A percentile compares a stretch with the other conserved stretches of the same genome.
Evolutionary conservation across 2,113 vertebrate genomes (phyloP).

Genomic region (Cryptoleucopteryx plumbea): DNA sequence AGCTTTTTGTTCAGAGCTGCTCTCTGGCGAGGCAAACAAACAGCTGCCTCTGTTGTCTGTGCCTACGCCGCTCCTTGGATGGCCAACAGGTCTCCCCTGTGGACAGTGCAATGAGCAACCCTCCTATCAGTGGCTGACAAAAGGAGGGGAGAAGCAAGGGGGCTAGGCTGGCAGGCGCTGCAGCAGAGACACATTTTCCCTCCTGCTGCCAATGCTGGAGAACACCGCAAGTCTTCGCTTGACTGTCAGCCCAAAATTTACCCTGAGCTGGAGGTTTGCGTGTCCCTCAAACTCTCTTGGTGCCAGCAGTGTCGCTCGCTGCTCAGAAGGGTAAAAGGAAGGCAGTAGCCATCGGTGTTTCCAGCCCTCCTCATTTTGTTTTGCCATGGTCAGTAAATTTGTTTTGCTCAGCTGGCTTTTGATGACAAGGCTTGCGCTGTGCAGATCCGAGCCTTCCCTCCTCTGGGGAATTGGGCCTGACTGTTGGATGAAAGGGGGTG

Average conservation of each 20-base stretch:
- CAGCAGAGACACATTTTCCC: background rate
- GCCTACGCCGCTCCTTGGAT: background rate
- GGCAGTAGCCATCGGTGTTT: background rate
- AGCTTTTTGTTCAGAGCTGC: background rate
- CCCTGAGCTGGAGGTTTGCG: background rate
- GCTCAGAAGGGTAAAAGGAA: background rate
- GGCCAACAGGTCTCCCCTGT: slow-evolving; percentile 63
- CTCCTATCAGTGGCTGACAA: slow-evolving; percentile 28
- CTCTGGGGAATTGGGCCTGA: background rate
- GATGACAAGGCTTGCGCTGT: background rate
- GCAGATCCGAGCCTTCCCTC: background rate
- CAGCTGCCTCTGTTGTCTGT: slow-evolving; percentile 53
- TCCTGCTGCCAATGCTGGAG: background rate
- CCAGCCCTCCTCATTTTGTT: background rate
- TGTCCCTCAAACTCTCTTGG: background rate
- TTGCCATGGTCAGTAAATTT: background rate
- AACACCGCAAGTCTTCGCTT: background rate
- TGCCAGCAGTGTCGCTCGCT: background rate
- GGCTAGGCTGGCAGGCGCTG: background rate
- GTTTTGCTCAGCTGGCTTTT: background rate
- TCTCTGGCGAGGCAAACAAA: slow-evolving; percentile 14
- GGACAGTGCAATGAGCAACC: background rate
- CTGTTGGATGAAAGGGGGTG: background rate
- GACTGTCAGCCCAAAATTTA: background rate
- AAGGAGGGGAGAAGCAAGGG: background rate